These are phyloP conservation scores for Pyrgus malvae DNA, from an alignment of 2,888 invertebrate species.

Conservation along the genomic window DNA sequence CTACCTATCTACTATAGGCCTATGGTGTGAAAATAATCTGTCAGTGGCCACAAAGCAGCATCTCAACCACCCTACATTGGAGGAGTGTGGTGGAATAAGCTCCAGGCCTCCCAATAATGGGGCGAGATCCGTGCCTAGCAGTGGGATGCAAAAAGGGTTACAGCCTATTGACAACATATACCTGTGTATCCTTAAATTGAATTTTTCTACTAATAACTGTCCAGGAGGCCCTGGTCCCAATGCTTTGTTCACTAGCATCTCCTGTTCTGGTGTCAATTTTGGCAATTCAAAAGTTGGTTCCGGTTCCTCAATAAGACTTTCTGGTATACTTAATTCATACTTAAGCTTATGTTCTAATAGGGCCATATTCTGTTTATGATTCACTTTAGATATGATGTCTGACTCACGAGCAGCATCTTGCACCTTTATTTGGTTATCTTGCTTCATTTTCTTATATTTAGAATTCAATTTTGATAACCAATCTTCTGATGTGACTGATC, in stretches of 20 bases:
- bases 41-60: no score
- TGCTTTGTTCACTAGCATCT: slow-evolving; percentile 80
- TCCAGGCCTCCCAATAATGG: no score
- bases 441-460: slow-evolving; percentile 68
- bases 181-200: slow-evolving; percentile 76
- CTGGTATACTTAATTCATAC: slow-evolving; percentile 75
- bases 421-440: slow-evolving; percentile 67
- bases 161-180: slow-evolving; percentile 8
- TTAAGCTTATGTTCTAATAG: slow-evolving; percentile 69
- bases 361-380: slow-evolving; percentile 68
- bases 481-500: slow-evolving; percentile 68
- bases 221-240: slow-evolving; percentile 82
- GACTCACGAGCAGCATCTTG: slow-evolving; percentile 70
- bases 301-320: slow-evolving; percentile 68
- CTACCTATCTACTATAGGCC: no score
- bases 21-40: no score
- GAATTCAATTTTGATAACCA: slow-evolving; percentile 79
- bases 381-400: slow-evolving; percentile 71
- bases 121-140: no score
- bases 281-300: slow-evolving; percentile 75
- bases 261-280: slow-evolving; percentile 85
- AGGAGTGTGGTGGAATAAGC: no score
- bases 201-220: slow-evolving; percentile 84
- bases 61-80: no score
- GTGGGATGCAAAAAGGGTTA: no score